Evolutionary conservation across 2,797 vertebrate genomes (phyloP).

Genomic region (Cetoscarus ocellatus): DNA sequence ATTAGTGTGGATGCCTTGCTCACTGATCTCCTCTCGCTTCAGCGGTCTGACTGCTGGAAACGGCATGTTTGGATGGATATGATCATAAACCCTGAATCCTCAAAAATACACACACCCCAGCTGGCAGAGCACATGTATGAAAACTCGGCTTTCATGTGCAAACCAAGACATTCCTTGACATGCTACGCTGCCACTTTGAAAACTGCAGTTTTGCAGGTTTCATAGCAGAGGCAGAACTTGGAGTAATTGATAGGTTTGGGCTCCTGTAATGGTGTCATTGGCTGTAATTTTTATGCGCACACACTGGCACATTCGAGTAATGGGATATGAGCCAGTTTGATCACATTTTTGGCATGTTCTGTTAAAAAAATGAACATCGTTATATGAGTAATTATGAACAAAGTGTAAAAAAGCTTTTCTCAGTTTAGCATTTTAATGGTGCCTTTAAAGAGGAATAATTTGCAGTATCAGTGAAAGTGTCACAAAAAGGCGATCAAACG

Average conservation of each 20-base stretch:
- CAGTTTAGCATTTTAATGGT: conserved; percentile 5
- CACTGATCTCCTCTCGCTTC: conserved; percentile 27
- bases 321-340: conserved; percentile 18
- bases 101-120: conserved; percentile 31
- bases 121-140: conserved; percentile 23
- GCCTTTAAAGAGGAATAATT: conserved; percentile 25
- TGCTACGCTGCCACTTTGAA: conserved; percentile 18
- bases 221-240: neutral
- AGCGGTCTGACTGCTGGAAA: conserved; percentile 38
- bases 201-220: conserved; percentile 27
- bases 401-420: neutral
- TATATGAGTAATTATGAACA: conserved; percentile 18
- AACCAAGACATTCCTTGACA: conserved; percentile 23
- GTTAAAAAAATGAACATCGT: conserved; percentile 14
- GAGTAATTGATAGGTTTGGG: conserved; percentile 10
- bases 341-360: conserved; percentile 9
- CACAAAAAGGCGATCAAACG: conserved; percentile 49
- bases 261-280: conserved; percentile 28
- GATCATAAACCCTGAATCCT: conserved; percentile 34
- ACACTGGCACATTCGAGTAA: conserved; percentile 2
- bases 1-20: conserved; percentile 32
- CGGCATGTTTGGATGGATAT: conserved; percentile 38
- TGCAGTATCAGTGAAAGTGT: conserved; percentile 18
- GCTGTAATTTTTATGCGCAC: conserved; percentile 12
- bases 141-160: conserved; percentile 27